phyloP scores from a whole-genome alignment of 2,888 invertebrate species.

The Stenolophus ochropezus region DNA sequence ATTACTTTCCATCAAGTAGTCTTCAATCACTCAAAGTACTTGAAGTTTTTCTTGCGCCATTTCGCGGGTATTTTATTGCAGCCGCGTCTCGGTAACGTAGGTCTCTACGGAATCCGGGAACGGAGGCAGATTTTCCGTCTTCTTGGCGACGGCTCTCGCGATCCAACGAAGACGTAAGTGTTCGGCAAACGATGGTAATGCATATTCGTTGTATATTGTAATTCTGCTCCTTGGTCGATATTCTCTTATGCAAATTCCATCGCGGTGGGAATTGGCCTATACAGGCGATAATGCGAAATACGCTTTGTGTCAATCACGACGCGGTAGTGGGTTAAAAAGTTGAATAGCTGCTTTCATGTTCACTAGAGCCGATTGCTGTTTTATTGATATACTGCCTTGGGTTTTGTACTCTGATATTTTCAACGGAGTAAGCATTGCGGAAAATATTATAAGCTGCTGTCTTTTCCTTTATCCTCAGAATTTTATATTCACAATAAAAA shows the following conservation, averaged over 20 bases:
- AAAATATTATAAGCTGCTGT: not conserved
- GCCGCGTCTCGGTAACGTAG: not conserved
- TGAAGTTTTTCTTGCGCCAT: not conserved
- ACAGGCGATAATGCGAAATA: not conserved
- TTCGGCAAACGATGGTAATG: constrained; percentile 46
- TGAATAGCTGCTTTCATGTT: constrained; percentile 2
- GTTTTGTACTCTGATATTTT: not conserved
- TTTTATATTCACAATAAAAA: not conserved
- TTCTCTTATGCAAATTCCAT: constrained; percentile 17
- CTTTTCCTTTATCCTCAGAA: not conserved
- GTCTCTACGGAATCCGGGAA: not conserved
- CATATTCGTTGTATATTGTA: constrained; percentile 46
- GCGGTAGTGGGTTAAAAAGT: not conserved
- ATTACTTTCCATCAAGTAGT: constrained; percentile 22
- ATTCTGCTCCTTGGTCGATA: constrained; percentile 34
- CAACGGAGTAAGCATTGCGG: not conserved
- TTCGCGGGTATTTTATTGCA: not conserved
- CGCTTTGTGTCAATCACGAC: constrained; percentile 19
- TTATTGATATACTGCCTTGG: not conserved
- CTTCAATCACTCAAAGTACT: not conserved
- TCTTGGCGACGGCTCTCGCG: constrained; percentile 14
- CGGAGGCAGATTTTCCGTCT: constrained; percentile 21
- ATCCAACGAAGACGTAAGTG: constrained; percentile 27
- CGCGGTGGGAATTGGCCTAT: not conserved
- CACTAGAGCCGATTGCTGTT: not conserved